A percentile compares a stretch with the other conserved stretches of the same genome.
Conservation (phyloP, 2,888 invertebrate genomes). For the Margaritifera margaritifera region DNA sequence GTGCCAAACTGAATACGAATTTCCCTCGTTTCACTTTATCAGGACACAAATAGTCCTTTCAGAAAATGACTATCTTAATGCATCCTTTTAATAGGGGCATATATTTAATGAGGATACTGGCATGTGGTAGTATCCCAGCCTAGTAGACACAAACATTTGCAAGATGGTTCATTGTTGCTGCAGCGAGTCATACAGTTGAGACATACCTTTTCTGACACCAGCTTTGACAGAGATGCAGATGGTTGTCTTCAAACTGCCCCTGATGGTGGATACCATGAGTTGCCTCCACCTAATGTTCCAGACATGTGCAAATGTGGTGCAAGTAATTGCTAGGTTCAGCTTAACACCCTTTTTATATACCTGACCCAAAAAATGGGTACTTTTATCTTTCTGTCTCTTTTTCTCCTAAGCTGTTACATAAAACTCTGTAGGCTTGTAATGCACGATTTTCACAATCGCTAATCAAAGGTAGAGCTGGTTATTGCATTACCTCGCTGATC, state of each 20-base stretch:
- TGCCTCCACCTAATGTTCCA: not conserved
- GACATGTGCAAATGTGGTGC: conserved; percentile 3
- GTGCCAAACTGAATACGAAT: no score
- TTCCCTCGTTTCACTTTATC: not conserved
- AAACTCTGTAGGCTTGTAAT: no score
- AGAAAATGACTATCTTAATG: not conserved
- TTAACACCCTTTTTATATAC: no score
- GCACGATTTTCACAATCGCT: no score
- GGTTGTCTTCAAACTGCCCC: not conserved
- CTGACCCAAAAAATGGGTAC: no score
- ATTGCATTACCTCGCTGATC: no score
- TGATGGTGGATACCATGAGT: not conserved
- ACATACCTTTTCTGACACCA: not conserved
- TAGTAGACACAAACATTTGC: not conserved
- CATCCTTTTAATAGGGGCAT: not conserved
- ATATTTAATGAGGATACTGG: conserved; percentile 1
- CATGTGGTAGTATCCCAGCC: not conserved
- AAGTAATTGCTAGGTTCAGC: not conserved
- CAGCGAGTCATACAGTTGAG: not conserved
- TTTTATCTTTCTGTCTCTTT: no score
- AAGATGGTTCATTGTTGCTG: not conserved
- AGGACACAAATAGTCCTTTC: not conserved
- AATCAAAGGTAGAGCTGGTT: no score
- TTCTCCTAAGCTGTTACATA: no score
- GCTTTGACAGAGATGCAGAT: not conserved